Evolutionary conservation across 2,113 vertebrate genomes (phyloP), one percentile per base, ranked within the genome.

Genomic region (Nesoenas mayeri): DNA sequence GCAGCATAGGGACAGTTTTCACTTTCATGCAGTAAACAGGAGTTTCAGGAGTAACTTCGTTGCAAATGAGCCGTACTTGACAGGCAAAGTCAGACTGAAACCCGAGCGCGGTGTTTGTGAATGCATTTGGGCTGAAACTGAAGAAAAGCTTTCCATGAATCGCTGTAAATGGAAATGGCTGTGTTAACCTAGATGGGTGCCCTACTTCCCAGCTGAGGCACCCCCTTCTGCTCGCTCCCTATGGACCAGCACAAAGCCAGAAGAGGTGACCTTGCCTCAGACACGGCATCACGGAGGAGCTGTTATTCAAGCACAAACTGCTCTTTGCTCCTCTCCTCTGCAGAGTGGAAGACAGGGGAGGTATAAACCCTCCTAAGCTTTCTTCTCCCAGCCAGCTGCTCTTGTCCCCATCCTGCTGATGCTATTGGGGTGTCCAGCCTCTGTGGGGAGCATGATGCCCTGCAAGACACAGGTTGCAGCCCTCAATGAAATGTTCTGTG

Each of bases 121-220:
- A 71, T 83, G 72, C 17, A 20, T 48, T 95, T 54, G 85, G 92
- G 85, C 66, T 96, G 92, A 97, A 93, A 91, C 90, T 34, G 79
- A 95, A 94, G 92, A 94, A 92, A 57, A 81, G 77, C 95, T 94
- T 95, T 96, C 93, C 95, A 95, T 93, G 92, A 96, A 93, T 70
- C 0, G 18, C 67, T 73, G 3, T 61, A 75, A 89, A 72, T 4
- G 2, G 93, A 94, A 95, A 75, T 79, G 65, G 25, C 57, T 56
- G 34, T 18, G 69, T 61, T 93, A 84, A 94, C 82, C 88, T 44
- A 95, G 79, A 78, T 84, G 88, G 32, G 72, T 81, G 92, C 50
- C 77, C 75, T 74, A 54, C 77, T 96, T 90, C 72, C 47, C 44
- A 28, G 53, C 24, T 60, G 65, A 77, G 84, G 15, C n/a, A 11